Evolutionary conservation across 2,113 vertebrate genomes (phyloP).

Genomic region (Sinosuthora webbiana): DNA sequence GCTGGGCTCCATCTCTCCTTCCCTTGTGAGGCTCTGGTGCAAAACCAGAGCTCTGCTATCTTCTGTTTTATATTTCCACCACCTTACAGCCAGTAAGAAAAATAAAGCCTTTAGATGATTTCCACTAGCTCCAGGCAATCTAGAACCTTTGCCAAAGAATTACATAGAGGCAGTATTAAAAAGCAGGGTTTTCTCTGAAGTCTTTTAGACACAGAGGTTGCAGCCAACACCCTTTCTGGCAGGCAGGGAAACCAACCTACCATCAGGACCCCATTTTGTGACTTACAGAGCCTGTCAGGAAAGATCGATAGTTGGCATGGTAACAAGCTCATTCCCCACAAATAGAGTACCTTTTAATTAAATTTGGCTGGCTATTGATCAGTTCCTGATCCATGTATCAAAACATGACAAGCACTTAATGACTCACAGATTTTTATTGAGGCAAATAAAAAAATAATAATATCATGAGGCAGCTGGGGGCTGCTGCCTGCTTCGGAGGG

Average conservation of each 20-base stretch:
- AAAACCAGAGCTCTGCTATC: not conserved
- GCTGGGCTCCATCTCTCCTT: not conserved
- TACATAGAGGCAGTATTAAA: not conserved
- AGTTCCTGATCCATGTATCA: constrained; percentile 67
- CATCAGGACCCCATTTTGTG: constrained; percentile 62
- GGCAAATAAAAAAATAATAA: constrained; percentile 37
- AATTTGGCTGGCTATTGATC: constrained; percentile 76
- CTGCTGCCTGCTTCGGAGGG: not conserved
- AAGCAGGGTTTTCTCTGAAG: not conserved
- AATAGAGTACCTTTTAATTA: constrained; percentile 75
- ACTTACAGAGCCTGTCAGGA: constrained; percentile 58
- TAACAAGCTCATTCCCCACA: constrained; percentile 71
- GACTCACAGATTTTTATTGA: constrained; percentile 60
- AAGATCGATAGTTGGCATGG: constrained; percentile 80
- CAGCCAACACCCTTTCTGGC: not conserved
- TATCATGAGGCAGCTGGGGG: not conserved
- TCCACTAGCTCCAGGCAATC: not conserved
- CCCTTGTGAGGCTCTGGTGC: not conserved
- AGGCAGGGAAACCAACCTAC: constrained; percentile 11
- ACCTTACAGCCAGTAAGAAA: not conserved
- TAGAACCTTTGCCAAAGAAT: constrained; percentile 19
- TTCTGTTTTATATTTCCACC: not conserved
- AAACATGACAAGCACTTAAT: constrained; percentile 72
- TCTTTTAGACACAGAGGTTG: not conserved
- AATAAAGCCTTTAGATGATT: not conserved